Evolutionary conservation across 2,888 invertebrate species (phyloP).

Genomic region (Abrostola tripartita): DNA sequence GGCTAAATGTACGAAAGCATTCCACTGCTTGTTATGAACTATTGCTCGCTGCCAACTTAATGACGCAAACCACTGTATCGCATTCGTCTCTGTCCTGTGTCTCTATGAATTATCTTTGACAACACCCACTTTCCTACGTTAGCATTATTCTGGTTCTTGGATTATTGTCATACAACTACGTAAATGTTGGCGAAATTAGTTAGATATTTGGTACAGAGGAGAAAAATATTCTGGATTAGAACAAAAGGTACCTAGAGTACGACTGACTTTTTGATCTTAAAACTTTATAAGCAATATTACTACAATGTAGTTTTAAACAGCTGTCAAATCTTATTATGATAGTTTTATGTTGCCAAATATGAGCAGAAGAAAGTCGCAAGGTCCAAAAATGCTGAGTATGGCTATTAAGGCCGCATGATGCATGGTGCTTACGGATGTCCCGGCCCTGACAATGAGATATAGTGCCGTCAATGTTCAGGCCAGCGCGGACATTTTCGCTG

Average conservation of each 20-base stretch:
- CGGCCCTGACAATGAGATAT: conserved; percentile 3
- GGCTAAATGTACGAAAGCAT: conserved; percentile 47
- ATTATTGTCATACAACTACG: too few relatives aligned
- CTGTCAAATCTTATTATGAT: too few relatives aligned
- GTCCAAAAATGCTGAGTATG: neutral
- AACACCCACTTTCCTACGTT: neutral
- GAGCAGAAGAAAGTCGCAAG: neutral
- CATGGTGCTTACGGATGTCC: neutral
- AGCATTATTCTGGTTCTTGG: too few relatives aligned
- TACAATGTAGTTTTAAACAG: too few relatives aligned
- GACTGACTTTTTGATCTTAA: too few relatives aligned
- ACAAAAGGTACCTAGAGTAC: too few relatives aligned
- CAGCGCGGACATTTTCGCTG: neutral
- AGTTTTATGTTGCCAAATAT: too few relatives aligned
- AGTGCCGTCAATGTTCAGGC: neutral
- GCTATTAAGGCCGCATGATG: neutral
- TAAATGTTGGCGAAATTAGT: too few relatives aligned
- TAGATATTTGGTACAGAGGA: too few relatives aligned
- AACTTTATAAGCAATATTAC: too few relatives aligned
- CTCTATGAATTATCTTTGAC: conserved; percentile 1
- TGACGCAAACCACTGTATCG: conserved; percentile 28
- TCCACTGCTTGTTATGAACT: conserved; percentile 49
- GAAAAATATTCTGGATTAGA: too few relatives aligned
- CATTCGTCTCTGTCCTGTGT: neutral
- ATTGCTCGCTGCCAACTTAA: conserved; percentile 31